Conservation (phyloP, 2,888 invertebrate genomes). For the Cephus sareptanus region DNA sequence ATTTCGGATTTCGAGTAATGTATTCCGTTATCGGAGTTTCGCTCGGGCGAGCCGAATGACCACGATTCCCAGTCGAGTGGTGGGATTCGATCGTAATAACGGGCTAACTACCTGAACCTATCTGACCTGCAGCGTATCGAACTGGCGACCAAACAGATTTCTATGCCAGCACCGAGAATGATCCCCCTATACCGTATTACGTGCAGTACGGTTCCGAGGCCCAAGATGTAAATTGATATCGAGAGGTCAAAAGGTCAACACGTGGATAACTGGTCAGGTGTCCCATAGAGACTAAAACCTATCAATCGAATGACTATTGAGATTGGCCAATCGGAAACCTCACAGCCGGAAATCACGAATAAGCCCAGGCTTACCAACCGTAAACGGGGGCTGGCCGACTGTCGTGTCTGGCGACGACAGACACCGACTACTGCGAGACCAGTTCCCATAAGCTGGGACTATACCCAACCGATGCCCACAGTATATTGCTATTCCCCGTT, state of each 20-base stretch:
- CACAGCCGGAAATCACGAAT: not conserved
- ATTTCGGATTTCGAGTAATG: conserved; percentile 29
- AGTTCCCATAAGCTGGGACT: not conserved
- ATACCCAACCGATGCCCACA: not conserved
- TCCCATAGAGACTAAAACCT: not conserved
- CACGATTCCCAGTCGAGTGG: not conserved
- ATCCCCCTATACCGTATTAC: not conserved
- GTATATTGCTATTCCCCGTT: not conserved
- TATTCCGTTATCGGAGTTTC: not conserved
- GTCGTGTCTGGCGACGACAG: not conserved
- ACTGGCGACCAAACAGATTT: not conserved
- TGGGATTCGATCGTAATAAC: not conserved
- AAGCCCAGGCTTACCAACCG: not conserved
- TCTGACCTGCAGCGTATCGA: not conserved
- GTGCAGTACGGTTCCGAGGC: too few relatives aligned
- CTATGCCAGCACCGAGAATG: not conserved
- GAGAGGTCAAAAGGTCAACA: not conserved
- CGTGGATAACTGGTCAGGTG: not conserved
- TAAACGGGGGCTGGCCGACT: not conserved
- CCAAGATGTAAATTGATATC: not conserved
- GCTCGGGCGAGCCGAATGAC: not conserved
- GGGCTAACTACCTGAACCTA: not conserved
- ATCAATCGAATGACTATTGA: not conserved
- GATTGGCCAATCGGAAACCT: not conserved
- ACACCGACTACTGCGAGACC: not conserved